A percentile compares a stretch with the other conserved stretches of the same genome.
phyloP scores from a whole-genome alignment of 2,797 vertebrate genomes.

The Macrochelys suwanniensis region DNA sequence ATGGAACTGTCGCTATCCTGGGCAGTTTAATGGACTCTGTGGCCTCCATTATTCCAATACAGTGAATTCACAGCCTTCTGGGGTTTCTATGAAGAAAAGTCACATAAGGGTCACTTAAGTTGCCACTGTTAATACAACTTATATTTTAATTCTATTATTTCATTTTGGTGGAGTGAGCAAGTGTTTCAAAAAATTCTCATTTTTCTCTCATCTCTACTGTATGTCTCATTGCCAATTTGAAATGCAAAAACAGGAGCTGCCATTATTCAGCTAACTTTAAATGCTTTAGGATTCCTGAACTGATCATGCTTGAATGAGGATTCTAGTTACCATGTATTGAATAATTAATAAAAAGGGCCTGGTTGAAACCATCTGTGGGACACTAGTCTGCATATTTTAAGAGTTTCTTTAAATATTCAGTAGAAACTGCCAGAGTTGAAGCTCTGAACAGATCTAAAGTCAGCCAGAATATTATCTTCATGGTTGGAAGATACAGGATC shows the following conservation, averaged over 20 bases:
- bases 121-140: not conserved
- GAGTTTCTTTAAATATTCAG: conserved; percentile 79
- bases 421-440: conserved; percentile 63
- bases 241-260: conserved; percentile 16
- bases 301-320: conserved; percentile 46
- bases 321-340: conserved; percentile 69
- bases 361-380: conserved; percentile 67
- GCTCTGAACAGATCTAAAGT: conserved; percentile 40
- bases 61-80: not conserved
- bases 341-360: conserved; percentile 74
- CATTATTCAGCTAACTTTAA: conserved; percentile 35
- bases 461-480: not conserved
- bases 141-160: conserved; percentile 21
- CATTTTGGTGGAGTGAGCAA: conserved; percentile 8
- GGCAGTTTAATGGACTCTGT: not conserved
- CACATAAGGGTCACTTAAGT: not conserved
- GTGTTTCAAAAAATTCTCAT: conserved; percentile 20
- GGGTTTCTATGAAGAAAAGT: not conserved
- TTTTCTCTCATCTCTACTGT: conserved; percentile 9
- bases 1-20: not conserved
- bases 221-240: not conserved
- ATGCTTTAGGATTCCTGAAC: conserved; percentile 55
- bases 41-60: not conserved
- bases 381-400: conserved; percentile 76
- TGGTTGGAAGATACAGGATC: not conserved